Percentiles rank a stretch among this genome's conserved stretches.
Conservation (phyloP, 2,888 invertebrate genomes). For the Onthophagus sagittarius region DNA sequence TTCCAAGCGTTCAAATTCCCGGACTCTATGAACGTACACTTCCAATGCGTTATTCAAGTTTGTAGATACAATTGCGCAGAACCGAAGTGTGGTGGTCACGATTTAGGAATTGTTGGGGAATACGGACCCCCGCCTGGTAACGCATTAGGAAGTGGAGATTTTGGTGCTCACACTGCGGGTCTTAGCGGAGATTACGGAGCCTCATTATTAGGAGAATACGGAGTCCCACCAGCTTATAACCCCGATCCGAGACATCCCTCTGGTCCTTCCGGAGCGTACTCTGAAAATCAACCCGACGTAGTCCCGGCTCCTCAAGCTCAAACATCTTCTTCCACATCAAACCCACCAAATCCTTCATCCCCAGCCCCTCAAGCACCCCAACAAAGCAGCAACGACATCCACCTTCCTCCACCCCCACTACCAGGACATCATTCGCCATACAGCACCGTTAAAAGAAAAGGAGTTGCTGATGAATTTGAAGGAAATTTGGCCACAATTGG, state of each 20-base stretch:
- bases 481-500: slow-evolving; percentile 77
- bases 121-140: slow-evolving; percentile 60
- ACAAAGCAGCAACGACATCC: slow-evolving; percentile 63
- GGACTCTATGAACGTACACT: slow-evolving; percentile 95
- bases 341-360: slow-evolving; percentile 56
- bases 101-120: slow-evolving; percentile 54
- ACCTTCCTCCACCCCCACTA: slow-evolving; percentile 79
- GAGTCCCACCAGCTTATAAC: slow-evolving; percentile 70
- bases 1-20: slow-evolving; percentile 98
- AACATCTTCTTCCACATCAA: slow-evolving; percentile 67
- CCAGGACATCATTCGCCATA: slow-evolving; percentile 76
- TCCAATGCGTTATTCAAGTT: slow-evolving; percentile 94
- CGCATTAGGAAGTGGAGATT: slow-evolving; percentile 45
- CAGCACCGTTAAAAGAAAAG: slow-evolving; percentile 81
- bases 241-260: slow-evolving; percentile 86
- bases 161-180: slow-evolving; percentile 44
- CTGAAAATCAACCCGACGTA: slow-evolving; percentile 75
- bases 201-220: slow-evolving; percentile 61
- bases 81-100: slow-evolving; percentile 75
- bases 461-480: slow-evolving; percentile 59
- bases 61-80: slow-evolving; percentile 92
- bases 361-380: slow-evolving; percentile 54
- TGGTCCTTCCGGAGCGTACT: slow-evolving; percentile 77
- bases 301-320: slow-evolving; percentile 81
- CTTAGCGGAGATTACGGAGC: slow-evolving; percentile 65